Base-by-base conservation (phyloP, 1,140 invertebrate genomes). In the Drosophila repleta region DNA sequence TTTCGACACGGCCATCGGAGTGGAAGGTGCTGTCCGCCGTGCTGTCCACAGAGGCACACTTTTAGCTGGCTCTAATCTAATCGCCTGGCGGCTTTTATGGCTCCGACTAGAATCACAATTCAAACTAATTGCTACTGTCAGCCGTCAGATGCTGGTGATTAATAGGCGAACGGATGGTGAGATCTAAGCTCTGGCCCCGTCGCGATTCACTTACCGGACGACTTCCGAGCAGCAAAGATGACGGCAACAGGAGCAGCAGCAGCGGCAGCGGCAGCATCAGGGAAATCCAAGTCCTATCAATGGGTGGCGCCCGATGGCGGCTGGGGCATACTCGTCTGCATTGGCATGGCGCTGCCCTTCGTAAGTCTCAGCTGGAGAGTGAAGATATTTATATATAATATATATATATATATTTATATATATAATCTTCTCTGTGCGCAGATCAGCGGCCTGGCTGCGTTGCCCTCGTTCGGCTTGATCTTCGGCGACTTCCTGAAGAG, bases 401-500 rank as follows among this genome's bases (percentile, higher is more conserved):
- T 17, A n/a, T 41, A 41, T 15, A 10, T n/a, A 41, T 41, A 41
- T 41, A 0, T n/a, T 3, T 7, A 41, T 41, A 15, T 41, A 17
- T 41, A 8, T 15, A 18, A 17, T 39, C n/a, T 43, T 3, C 18
- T 43, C 11, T 37, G 32, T 8, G 7, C 1, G 43, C 81, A 94
- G 94, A 92, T 93, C 80, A 91, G 93, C 46, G 93, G 93, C 1
- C 84, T 93, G 43, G 93, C 93, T 3, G 93, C 93, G 0, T 90
- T 94, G 18, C 92, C 95, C 68, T 94, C 94, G 5, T 95, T 96
- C 65, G 94, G 94, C 2, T 92, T 96, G 24, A 87, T 96, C 17
- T 95, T 94, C 63, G 94, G 94, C 48, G 93, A 94, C 58, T 94
- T 94, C 69, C 94, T 96, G 15, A 81, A 93, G 43, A 92, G 92